These are phyloP conservation scores for Trididemnum clinides DNA, from an alignment of 23 tunicate species.

Conservation along the genomic window DNA sequence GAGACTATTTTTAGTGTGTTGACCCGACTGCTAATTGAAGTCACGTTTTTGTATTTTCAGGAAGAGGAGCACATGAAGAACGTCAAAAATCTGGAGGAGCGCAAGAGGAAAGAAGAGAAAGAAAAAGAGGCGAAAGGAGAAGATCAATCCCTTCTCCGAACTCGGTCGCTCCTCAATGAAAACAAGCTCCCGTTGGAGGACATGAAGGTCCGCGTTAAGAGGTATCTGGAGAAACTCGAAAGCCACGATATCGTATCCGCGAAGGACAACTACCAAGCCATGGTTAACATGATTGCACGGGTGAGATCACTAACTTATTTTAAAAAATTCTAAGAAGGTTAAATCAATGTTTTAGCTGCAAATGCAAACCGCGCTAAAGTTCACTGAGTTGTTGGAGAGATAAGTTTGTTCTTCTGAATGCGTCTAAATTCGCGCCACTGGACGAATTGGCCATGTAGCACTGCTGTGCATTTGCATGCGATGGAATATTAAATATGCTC, in stretches of 20 bases:
- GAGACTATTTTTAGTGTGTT: no score
- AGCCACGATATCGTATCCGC: constrained; percentile 55
- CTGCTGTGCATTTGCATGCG: no score
- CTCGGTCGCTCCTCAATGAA: constrained; percentile 86
- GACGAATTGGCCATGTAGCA: no score
- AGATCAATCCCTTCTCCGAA: constrained; percentile 69
- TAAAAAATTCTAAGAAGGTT: no score
- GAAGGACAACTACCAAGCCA: constrained; percentile 85
- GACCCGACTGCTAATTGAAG: no score
- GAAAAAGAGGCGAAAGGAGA: constrained; percentile 61
- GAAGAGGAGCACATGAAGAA: constrained; percentile 81
- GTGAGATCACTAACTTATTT: constrained; percentile 29
- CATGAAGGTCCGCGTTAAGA: constrained; percentile 70
- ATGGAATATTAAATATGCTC: no score
- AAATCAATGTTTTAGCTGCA: no score
- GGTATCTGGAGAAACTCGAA: constrained; percentile 80
- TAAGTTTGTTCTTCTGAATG: no score
- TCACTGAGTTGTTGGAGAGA: no score
- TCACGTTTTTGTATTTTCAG: no score
- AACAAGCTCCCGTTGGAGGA: constrained; percentile 95
- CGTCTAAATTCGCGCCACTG: no score
- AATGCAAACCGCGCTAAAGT: no score
- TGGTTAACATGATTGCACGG: constrained; percentile 94
- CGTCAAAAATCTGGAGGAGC: constrained; percentile 76
- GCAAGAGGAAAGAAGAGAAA: constrained; percentile 55